Evolutionary conservation across 2,797 vertebrate genomes (phyloP).

Genomic region (Heterohyrax brucei): DNA sequence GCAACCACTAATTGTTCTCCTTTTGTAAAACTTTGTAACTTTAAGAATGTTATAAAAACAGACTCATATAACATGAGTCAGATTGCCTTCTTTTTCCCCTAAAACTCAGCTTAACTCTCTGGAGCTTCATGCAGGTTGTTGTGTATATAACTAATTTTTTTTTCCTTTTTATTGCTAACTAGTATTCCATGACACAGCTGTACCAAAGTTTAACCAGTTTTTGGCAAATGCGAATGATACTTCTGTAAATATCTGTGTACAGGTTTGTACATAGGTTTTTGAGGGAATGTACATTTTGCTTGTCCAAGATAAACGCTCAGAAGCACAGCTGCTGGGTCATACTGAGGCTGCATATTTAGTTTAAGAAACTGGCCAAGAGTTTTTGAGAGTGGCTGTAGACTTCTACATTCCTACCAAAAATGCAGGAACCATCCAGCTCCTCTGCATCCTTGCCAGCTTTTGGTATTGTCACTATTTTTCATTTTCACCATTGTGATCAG

Average conservation of each 20-base stretch:
- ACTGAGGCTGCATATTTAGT: neutral
- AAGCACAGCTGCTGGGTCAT: neutral
- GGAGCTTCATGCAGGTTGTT: neutral
- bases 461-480: neutral
- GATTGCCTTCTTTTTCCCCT: neutral
- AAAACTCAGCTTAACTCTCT: neutral
- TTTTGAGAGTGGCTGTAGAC: neutral
- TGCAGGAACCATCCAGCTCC: neutral
- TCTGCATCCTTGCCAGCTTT: neutral
- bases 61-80: no score
- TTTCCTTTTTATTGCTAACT: neutral
- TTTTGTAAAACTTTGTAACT: neutral
- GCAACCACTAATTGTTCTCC: neutral
- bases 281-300: neutral
- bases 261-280: neutral
- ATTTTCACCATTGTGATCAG: neutral
- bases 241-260: neutral
- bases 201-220: neutral
- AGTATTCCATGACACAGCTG: neutral
- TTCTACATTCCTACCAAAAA: neutral
- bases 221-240: neutral
- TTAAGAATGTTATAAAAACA: no score
- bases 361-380: conserved; percentile 8
- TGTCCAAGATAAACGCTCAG: conserved; percentile 34
- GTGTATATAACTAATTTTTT: no score